phyloP scores from a whole-genome alignment of 1,140 invertebrate species.

The roundworm (Caenorhabditis elegans) region WBcel235 BX284603.4:4392001-4392500 shows the following conservation, averaged over 20 bases:
- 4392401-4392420: no score
- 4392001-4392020: neutral
- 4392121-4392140: slow-evolving; percentile 15
- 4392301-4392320: neutral
- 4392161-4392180: neutral
- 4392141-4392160: neutral
- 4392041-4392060: neutral
- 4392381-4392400: no score
- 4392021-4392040: slow-evolving; percentile 5
- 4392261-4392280: no score
- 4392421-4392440: no score
- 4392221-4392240: slow-evolving; percentile 4
- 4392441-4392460: no score
- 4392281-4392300: neutral
- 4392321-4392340: no score
- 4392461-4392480: no score
- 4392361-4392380: no score
- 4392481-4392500: no score
- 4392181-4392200: neutral
- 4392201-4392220: neutral
- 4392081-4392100: no score
- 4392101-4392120: neutral
- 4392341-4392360: no score
- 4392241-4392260: neutral
- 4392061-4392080: neutral